Percentiles rank a stretch among this genome's conserved stretches.
Conservation (phyloP, 2,113 vertebrate species). For the Bos indicus region DNA sequence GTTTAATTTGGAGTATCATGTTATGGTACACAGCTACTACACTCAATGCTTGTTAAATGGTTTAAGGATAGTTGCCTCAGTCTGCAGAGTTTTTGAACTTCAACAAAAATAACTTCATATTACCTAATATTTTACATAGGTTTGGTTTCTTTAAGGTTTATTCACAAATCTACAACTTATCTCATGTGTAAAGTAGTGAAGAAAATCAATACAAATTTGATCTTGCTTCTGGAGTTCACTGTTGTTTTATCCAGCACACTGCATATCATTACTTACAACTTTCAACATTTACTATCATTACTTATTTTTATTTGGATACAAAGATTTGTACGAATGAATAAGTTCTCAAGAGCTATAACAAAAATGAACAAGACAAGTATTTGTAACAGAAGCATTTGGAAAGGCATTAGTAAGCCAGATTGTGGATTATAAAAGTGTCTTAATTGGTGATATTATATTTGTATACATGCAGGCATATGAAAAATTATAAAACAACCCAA, state of each 20-base stretch:
- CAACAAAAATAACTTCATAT: conserved; percentile 68
- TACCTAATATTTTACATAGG: conserved; percentile 36
- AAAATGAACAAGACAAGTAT: neutral
- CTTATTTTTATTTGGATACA: neutral
- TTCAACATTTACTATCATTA: conserved; percentile 36
- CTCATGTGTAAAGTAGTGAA: neutral
- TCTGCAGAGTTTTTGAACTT: conserved; percentile 73
- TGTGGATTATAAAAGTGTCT: neutral
- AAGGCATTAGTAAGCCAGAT: neutral
- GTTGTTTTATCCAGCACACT: neutral
- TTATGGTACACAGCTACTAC: conserved; percentile 71
- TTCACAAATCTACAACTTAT: conserved; percentile 30
- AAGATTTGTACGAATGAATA: neutral
- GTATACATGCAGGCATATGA: neutral
- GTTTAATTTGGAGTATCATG: conserved; percentile 83
- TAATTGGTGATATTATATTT: neutral
- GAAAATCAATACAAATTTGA: neutral
- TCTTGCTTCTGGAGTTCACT: neutral
- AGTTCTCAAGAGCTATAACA: neutral
- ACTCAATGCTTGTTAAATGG: conserved; percentile 76
- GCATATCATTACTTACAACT: neutral
- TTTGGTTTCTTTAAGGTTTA: conserved; percentile 49
- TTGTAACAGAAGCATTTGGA: neutral
- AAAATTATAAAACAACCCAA: neutral
- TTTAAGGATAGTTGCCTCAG: conserved; percentile 77